Conservation (phyloP, 2,888 invertebrate species). For the Achlya flavicornis region DNA sequence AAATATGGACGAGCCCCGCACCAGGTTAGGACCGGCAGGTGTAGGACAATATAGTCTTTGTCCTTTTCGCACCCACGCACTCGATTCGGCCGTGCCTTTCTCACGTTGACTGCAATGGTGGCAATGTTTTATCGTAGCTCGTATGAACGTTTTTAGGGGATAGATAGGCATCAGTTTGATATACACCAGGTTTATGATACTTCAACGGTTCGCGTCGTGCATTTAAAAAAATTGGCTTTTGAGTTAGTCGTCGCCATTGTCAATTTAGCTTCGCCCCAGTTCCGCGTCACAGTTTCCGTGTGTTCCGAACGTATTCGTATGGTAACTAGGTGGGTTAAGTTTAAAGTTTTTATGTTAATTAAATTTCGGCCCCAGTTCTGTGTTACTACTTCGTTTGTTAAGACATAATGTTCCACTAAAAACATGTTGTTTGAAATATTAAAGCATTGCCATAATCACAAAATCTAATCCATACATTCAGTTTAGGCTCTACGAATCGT, state of each 20-base stretch:
- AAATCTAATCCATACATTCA: too few species aligned
- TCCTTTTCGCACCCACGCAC: constrained; percentile 58
- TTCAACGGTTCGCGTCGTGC: constrained; percentile 59
- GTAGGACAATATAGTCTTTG: constrained; percentile 60
- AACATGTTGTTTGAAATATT: background rate
- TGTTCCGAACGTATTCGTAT: constrained; percentile 35
- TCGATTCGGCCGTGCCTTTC: constrained; percentile 36
- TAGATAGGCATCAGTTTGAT: constrained; percentile 62
- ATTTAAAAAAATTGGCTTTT: constrained; percentile 66
- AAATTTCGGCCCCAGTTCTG: constrained; percentile 35
- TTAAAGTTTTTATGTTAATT: constrained; percentile 59
- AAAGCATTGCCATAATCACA: too few species aligned
- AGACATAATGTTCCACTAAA: background rate
- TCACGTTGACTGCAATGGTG: constrained; percentile 50
- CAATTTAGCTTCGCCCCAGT: constrained; percentile 58
- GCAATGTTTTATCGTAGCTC: constrained; percentile 53
- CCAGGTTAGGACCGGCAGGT: constrained; percentile 78
- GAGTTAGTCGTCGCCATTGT: constrained; percentile 57
- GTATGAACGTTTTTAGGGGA: constrained; percentile 63
- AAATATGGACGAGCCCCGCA: constrained; percentile 71
- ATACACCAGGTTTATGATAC: constrained; percentile 62
- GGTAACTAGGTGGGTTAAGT: constrained; percentile 45
- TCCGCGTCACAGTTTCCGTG: constrained; percentile 47
- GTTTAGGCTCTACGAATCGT: too few species aligned
- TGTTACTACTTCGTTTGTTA: background rate